Base-by-base conservation (phyloP, 2,888 invertebrate genomes). In the Autographa gamma region DNA sequence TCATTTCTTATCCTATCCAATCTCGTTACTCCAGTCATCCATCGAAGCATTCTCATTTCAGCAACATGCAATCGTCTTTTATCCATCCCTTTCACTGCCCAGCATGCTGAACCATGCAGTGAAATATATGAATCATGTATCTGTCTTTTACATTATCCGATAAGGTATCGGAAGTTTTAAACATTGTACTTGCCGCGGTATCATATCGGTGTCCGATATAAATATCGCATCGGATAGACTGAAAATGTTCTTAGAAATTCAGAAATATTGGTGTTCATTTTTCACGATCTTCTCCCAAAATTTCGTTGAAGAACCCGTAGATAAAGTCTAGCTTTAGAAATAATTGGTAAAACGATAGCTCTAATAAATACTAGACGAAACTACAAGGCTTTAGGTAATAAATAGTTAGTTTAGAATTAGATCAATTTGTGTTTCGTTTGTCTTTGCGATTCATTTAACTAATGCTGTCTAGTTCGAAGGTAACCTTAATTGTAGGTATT, bases 311-410 rank as follows among this genome's bases (percentile, higher is more conserved):
- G 71, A 77, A 73, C 64, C 70, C 72, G 8, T 60, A 52, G 64
- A 70, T 70, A 76, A 72, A 76, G 56, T 65, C 64, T 16, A 71
- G 82, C 71, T 76, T 84, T 64, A 66, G 43, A 65, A 82, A 76
- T 82, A 82, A 82, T 82, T 82, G 82, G 82, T 84, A 82, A 84
- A 80, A 71, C 63, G 82, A 84, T 84, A 74, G 63, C 77, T 74
- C 74, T 71, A 80, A 72, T 82, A 74, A 77, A 72, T 66, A 76
- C 59, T 63, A 65, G 41, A 80, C n/a, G n/a, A n/a, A n/a, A n/a
- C n/a, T n/a, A n/a, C 18, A 41, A 19, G 54, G 60, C 41, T 69
- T 65, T 41, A 58, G 13, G 62, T 54, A 9, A 48, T 56, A 41
- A 62, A 62, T 63, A 63, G 63, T 63, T 43, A 52, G 60, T 61